Conservation (phyloP, 1,140 invertebrate genomes). For the Ectropis grisescens region DNA sequence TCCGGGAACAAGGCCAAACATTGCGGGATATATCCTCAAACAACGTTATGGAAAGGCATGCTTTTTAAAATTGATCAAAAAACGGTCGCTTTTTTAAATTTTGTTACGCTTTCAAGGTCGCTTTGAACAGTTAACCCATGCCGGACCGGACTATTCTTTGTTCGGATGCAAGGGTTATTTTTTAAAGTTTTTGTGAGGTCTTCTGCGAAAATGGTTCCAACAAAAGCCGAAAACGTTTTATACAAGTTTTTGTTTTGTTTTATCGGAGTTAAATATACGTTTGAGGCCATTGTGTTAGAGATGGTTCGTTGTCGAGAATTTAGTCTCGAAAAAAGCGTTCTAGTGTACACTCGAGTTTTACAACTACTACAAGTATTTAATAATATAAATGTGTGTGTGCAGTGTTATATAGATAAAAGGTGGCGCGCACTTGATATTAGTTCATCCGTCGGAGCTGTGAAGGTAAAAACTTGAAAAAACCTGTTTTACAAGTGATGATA, state of each 20-base stretch:
- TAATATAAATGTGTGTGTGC: too few relatives aligned
- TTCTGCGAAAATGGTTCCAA: conserved; percentile 55
- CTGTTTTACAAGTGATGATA: too few relatives aligned
- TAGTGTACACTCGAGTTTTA: conserved; percentile 42
- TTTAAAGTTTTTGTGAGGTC: conserved; percentile 39
- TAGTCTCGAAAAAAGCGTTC: conserved; percentile 62
- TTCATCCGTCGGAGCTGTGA: too few relatives aligned
- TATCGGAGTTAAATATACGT: conserved; percentile 61
- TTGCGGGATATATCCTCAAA: conserved; percentile 48
- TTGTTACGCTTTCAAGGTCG: conserved; percentile 15
- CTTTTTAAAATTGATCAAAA: conserved; percentile 23
- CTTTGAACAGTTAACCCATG: too few relatives aligned
- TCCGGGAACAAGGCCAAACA: conserved; percentile 55
- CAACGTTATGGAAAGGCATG: too few relatives aligned
- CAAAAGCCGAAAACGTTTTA: conserved; percentile 51
- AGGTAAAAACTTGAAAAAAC: too few relatives aligned
- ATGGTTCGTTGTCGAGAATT: conserved; percentile 36
- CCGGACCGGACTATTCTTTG: conserved; percentile 23
- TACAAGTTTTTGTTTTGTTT: conserved; percentile 55
- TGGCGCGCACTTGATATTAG: too few relatives aligned
- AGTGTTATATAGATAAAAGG: too few relatives aligned
- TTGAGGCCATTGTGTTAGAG: conserved; percentile 58
- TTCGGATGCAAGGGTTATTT: conserved; percentile 54
- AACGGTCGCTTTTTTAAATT: conserved; percentile 1
- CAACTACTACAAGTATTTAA: too few relatives aligned